Conservation (phyloP, 2,797 vertebrate species). For the Megalops cyprinoides region DNA sequence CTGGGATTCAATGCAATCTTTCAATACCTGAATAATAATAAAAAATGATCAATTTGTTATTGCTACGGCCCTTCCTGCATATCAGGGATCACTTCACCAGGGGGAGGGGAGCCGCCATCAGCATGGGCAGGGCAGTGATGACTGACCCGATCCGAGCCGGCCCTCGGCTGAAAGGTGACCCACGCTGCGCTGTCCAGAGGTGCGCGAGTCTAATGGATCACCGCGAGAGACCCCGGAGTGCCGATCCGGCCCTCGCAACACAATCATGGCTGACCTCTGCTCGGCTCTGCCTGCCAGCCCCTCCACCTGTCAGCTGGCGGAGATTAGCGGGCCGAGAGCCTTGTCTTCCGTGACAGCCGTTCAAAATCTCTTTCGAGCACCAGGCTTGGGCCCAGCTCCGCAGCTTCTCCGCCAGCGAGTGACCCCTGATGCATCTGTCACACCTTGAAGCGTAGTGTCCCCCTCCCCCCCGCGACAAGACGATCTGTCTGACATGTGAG, state of each 20-base stretch:
- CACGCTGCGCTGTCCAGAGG: not conserved
- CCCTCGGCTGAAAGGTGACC: not conserved
- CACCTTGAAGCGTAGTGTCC: not conserved
- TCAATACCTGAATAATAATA: too few species aligned
- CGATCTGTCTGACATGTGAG: too few species aligned
- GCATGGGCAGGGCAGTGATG: not conserved
- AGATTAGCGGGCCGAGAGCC: not conserved
- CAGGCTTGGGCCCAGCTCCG: not conserved
- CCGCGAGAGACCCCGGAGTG: not conserved
- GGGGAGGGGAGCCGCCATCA: not conserved
- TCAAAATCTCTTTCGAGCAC: slow-evolving; percentile 5
- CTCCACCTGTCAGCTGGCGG: slow-evolving; percentile 6
- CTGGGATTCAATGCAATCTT: not conserved
- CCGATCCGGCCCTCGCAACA: not conserved
- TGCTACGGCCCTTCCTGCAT: not conserved
- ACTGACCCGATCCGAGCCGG: not conserved
- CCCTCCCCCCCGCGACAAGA: not conserved
- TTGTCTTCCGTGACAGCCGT: slow-evolving; percentile 2
- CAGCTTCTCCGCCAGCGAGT: not conserved
- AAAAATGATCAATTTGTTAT: not conserved
- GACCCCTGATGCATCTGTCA: not conserved
- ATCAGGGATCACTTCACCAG: not conserved
- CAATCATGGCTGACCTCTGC: slow-evolving; percentile 8
- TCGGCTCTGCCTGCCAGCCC: not conserved
- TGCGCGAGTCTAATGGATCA: not conserved